Evolutionary conservation across 2,888 invertebrate genomes (phyloP).

Genomic region (Cabera pusaria): DNA sequence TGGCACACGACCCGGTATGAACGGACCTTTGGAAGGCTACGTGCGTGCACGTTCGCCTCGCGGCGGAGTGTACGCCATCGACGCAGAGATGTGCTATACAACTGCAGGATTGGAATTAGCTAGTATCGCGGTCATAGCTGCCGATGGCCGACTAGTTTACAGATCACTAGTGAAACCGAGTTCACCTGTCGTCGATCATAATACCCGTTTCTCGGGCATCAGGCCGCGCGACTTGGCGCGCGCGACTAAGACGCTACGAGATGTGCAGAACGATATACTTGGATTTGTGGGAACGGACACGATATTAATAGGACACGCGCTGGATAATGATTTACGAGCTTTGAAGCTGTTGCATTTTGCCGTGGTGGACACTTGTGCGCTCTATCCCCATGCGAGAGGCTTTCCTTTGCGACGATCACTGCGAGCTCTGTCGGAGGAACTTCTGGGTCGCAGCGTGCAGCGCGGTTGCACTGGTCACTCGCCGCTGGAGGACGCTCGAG

Average conservation of each 20-base stretch:
- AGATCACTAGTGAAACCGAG: conserved; percentile 93
- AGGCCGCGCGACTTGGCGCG: conserved; percentile 82
- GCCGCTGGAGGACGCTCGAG: conserved; percentile 95
- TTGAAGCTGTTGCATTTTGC: conserved; percentile 92
- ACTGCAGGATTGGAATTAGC: conserved; percentile 93
- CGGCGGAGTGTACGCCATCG: conserved; percentile 90
- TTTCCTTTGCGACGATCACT: conserved; percentile 93
- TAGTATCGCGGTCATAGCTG: conserved; percentile 92
- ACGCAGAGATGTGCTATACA: conserved; percentile 99
- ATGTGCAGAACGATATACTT: conserved; percentile 94
- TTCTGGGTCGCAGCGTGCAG: conserved; percentile 93
- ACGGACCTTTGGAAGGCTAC: conserved; percentile 88
- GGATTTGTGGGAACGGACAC: conserved; percentile 91
- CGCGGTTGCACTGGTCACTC: conserved; percentile 89
- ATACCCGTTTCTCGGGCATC: conserved; percentile 98
- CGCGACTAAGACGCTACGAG: conserved; percentile 87
- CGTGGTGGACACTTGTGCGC: conserved; percentile 94
- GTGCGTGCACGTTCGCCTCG: conserved; percentile 82
- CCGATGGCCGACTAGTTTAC: conserved; percentile 90
- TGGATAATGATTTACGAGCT: conserved; percentile 96
- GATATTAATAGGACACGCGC: conserved; percentile 96
- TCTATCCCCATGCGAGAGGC: conserved; percentile 94
- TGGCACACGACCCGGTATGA: conserved; percentile 87
- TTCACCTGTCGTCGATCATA: conserved; percentile 94
- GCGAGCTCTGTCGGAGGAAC: conserved; percentile 88